phyloP scores from a whole-genome alignment of 23 tunicate genomes.

The Ascidia mentula region DNA sequence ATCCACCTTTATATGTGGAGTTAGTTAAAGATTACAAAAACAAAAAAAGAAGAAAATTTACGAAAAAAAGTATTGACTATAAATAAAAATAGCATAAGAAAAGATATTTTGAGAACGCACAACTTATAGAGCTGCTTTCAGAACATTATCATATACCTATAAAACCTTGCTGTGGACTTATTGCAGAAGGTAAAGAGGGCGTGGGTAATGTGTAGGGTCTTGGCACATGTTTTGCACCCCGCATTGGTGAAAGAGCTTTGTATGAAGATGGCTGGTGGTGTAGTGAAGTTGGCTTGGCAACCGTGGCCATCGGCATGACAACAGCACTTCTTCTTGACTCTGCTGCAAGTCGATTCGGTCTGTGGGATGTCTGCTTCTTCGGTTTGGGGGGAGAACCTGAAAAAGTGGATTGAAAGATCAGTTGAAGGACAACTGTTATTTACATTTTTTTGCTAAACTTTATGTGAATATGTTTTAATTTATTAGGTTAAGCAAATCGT shows the following conservation, averaged over 20 bases:
- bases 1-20: too few relatives aligned
- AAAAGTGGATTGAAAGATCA: too few relatives aligned
- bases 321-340: not conserved
- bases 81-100: too few relatives aligned
- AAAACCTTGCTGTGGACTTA: slow-evolving; percentile 21
- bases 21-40: too few relatives aligned
- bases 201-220: slow-evolving; percentile 17
- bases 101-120: not conserved
- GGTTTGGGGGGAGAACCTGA: not conserved
- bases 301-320: slow-evolving; percentile 34
- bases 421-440: too few relatives aligned
- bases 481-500: too few relatives aligned
- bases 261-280: slow-evolving; percentile 17
- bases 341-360: not conserved
- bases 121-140: too few relatives aligned
- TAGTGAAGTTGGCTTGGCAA: slow-evolving; percentile 22
- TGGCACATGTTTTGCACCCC: not conserved
- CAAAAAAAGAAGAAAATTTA: too few relatives aligned
- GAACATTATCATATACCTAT: slow-evolving; percentile 19
- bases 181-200: slow-evolving; percentile 11
- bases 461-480: too few relatives aligned
- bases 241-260: slow-evolving; percentile 18
- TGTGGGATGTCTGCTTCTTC: not conserved
- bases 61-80: too few relatives aligned
- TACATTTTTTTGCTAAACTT: too few relatives aligned